Evolutionary conservation across 2,888 invertebrate genomes (phyloP).

Genomic region (Amiota mariae): DNA sequence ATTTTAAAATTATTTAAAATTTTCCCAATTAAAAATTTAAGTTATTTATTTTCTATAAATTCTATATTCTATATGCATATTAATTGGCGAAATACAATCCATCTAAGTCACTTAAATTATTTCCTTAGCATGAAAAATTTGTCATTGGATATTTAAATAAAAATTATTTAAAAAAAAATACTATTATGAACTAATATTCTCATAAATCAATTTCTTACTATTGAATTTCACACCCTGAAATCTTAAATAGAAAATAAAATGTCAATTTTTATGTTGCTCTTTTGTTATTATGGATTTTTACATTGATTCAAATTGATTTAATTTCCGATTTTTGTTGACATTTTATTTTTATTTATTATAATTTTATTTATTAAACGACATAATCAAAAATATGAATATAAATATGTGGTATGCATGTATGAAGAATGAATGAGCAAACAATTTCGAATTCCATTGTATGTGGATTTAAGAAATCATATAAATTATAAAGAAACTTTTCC

Average conservation of each 20-base stretch:
- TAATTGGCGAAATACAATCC: too few species aligned
- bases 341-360: slow-evolving; percentile 13
- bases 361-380: slow-evolving; percentile 20
- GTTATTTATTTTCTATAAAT: not conserved
- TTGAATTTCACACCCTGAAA: not conserved
- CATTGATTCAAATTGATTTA: not conserved
- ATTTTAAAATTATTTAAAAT: not conserved
- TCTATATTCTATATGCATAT: too few species aligned
- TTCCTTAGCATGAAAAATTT: too few species aligned
- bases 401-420: too few species aligned
- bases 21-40: not conserved
- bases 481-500: too few species aligned
- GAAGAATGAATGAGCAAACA: slow-evolving; percentile 13
- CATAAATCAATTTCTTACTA: too few species aligned
- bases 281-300: not conserved
- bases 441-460: slow-evolving; percentile 1
- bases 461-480: too few species aligned
- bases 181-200: too few species aligned
- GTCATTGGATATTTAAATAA: too few species aligned
- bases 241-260: not conserved
- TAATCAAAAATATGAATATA: slow-evolving; percentile 3
- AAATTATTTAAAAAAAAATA: too few species aligned
- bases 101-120: too few species aligned
- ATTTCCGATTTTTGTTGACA: slow-evolving; percentile 3
- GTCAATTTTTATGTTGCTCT: not conserved